Evolutionary conservation across 2,888 invertebrate species (phyloP).

Genomic region (Pimpla rufipes): DNA sequence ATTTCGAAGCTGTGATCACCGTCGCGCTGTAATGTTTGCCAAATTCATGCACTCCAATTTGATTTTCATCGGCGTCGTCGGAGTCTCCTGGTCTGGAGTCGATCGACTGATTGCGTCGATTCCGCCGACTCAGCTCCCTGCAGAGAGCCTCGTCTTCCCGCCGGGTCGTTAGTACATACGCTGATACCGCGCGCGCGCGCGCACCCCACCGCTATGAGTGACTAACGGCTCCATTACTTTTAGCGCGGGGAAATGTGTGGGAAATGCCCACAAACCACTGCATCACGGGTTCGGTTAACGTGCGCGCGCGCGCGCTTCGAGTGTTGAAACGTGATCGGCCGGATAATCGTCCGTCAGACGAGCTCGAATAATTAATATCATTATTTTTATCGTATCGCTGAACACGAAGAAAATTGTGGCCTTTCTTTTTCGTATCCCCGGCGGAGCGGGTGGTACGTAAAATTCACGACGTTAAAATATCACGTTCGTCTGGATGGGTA

Average conservation of each 20-base stretch:
- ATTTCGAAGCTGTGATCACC: neutral
- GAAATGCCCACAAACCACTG: conserved; percentile 32
- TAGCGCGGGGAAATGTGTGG: conserved; percentile 38
- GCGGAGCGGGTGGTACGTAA: neutral
- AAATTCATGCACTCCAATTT: neutral
- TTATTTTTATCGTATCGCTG: neutral
- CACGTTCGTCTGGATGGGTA: neutral
- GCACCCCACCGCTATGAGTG: conserved; percentile 34
- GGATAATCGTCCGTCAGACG: conserved; percentile 35
- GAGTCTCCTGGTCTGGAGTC: conserved; percentile 44
- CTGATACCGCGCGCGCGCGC: conserved; percentile 13
- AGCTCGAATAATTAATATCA: conserved; percentile 32
- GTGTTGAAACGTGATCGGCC: conserved; percentile 10
- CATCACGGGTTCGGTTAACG: conserved; percentile 42
- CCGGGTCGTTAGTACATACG: conserved; percentile 60
- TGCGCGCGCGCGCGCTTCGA: neutral
- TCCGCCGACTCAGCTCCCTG: conserved; percentile 60
- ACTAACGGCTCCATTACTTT: conserved; percentile 64
- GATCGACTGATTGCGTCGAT: conserved; percentile 60
- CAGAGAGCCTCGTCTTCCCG: conserved; percentile 57
- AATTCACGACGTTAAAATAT: neutral
- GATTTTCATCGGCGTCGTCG: conserved; percentile 36
- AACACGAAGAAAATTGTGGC: neutral
- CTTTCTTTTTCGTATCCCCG: neutral
- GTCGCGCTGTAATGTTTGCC: conserved; percentile 6